Evolutionary conservation across 1,140 invertebrate genomes (phyloP), one percentile per base, ranked within the genome.

Genomic region (Homalodisca vitripennis): DNA sequence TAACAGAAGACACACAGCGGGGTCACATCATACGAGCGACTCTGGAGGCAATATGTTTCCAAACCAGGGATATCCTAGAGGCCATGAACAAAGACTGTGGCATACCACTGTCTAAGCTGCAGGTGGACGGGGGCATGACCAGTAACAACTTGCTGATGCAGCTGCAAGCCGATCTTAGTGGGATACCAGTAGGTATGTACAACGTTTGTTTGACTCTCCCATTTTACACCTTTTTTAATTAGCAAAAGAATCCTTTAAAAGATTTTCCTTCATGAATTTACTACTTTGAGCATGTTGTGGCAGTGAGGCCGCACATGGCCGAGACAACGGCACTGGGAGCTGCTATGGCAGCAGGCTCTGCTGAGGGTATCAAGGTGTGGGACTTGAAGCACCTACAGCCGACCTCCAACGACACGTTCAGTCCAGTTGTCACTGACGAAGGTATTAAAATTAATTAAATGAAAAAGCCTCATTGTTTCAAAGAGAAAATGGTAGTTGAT

Each of bases 321-420:
- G 95, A 98, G 80, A 94, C 94, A 51, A 95, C 94, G 32, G 92
- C 95, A 0, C 82, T 98, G 10, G 96, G 97, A 27, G 94, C 89
- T n/a, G 96, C 96, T 41, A 94, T 98, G 80, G 93, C 93, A 60
- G 95, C 95, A 1, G 95, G 94, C 0, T 81, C 82, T 63, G 93
- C 94, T 1, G 82, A 88, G 72, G 84, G 92, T 57, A 79, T 91
- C 72, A 84, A 85, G 30, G 81, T 80, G 48, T 89, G 81, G 80
- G 85, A 83, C 71, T 81, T 84, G 73, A 78, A 76, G 6, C 70
- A 78, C 74, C 75, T 74, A 68, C 78, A 70, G 69, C 74, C 34
- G 62, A 73, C 71, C 47, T 75, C 70, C 74, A 85, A 78, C 14
- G 87, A 87, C 32, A 85, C 84, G n/a, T 93, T 92, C 73, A 77